Conservation (phyloP, 2,113 vertebrate genomes). For the Thoracochromis brauschi region DNA sequence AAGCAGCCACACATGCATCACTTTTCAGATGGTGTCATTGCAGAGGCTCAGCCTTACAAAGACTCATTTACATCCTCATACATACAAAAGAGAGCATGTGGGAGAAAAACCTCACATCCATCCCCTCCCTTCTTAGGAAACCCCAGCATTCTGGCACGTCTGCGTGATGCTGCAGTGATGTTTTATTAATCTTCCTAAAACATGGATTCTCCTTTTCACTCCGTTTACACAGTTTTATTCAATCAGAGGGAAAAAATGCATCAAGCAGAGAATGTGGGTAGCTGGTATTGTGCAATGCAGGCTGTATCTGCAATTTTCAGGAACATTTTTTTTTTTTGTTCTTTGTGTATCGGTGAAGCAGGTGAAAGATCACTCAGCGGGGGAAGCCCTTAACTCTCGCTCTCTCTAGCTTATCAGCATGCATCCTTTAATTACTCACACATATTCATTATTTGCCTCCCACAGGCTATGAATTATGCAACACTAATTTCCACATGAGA, state of each 20-base stretch:
- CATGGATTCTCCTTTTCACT: slow-evolving; percentile 40
- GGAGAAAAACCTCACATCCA: slow-evolving; percentile 6
- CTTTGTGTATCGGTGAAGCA: not conserved
- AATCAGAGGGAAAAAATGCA: not conserved
- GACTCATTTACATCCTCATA: not conserved
- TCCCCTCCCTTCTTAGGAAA: slow-evolving; percentile 13
- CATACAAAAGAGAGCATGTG: not conserved
- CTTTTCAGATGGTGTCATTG: not conserved
- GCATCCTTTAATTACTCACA: slow-evolving; percentile 60
- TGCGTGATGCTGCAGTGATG: slow-evolving; percentile 37
- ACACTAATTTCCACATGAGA: slow-evolving; percentile 36
- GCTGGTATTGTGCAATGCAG: not conserved
- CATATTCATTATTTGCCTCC: slow-evolving; percentile 67
- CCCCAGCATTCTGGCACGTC: slow-evolving; percentile 20
- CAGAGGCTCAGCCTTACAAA: not conserved
- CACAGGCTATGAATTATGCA: slow-evolving; percentile 67
- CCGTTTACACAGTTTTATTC: not conserved
- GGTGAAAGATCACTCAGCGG: slow-evolving; percentile 30
- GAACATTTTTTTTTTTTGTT: not conserved
- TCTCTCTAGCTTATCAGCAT: slow-evolving; percentile 42
- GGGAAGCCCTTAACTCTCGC: slow-evolving; percentile 31
- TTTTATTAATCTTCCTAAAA: slow-evolving; percentile 49
- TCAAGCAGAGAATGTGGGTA: not conserved
- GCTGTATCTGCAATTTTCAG: not conserved
- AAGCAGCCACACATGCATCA: not conserved